A percentile compares a stretch with the other conserved stretches of the same genome.
Conservation (phyloP, 2,888 invertebrate species). For the Phortica magna region DNA sequence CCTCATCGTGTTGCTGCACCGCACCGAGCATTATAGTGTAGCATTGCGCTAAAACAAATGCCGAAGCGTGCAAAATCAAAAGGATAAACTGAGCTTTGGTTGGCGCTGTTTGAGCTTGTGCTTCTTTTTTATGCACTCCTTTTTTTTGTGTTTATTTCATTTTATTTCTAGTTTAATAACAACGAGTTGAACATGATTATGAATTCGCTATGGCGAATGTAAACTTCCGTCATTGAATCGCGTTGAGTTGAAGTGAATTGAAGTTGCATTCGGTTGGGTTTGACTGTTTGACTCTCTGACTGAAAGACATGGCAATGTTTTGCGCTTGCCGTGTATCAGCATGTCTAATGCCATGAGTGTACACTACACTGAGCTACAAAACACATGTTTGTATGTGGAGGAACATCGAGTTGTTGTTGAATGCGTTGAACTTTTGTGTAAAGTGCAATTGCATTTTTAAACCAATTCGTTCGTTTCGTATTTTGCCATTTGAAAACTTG, state of each 20-base stretch:
- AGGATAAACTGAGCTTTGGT: conserved; percentile 69
- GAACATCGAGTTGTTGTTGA: too few relatives aligned
- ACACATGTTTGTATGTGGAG: conserved; percentile 23
- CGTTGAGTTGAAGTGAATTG: conserved; percentile 56
- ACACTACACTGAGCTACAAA: not conserved
- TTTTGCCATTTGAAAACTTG: not conserved
- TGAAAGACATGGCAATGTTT: not conserved
- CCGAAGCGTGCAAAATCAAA: conserved; percentile 55
- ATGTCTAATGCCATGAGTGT: not conserved
- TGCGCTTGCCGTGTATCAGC: too few relatives aligned
- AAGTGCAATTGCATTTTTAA: conserved; percentile 72
- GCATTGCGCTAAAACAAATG: not conserved
- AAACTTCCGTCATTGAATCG: conserved; percentile 73
- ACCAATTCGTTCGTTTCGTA: conserved; percentile 16
- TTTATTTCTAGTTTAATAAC: conserved; percentile 17
- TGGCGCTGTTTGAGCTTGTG: not conserved
- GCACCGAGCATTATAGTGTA: not conserved
- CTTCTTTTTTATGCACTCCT: not conserved
- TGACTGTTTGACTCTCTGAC: not conserved
- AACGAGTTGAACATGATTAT: conserved; percentile 64
- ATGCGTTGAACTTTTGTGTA: conserved; percentile 74
- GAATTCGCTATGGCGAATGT: conserved; percentile 69
- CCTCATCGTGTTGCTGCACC: not conserved
- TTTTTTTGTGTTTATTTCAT: not conserved
- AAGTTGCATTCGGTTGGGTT: conserved; percentile 60